Evolutionary conservation across 2,113 vertebrate species (phyloP).

Genomic region (Orthonyx spaldingii): DNA sequence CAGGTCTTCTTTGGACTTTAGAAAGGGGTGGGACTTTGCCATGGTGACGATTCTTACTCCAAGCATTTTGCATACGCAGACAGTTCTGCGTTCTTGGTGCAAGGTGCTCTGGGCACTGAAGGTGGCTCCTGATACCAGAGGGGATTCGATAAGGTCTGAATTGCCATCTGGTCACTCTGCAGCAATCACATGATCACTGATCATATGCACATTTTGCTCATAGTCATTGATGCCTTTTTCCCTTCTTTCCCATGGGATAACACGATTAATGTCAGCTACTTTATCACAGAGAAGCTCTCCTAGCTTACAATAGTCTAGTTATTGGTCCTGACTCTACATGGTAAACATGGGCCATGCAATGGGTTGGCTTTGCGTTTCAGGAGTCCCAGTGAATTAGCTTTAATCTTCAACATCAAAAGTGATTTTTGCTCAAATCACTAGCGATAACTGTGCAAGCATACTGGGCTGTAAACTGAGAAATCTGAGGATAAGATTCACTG

Average conservation of each 20-base stretch:
- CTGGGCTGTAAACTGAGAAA: neutral
- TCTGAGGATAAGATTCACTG: neutral
- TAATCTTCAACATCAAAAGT: neutral
- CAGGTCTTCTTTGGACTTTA: neutral
- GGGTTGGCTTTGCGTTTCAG: neutral
- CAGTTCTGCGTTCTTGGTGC: neutral
- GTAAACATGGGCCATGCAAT: rapidly evolving
- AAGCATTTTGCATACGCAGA: neutral
- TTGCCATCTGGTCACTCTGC: neutral
- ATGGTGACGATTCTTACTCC: neutral
- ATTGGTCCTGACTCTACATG: neutral
- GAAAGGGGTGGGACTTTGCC: neutral
- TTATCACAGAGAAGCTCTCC: neutral
- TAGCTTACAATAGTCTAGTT: neutral
- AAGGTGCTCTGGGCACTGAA: neutral
- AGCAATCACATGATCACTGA: neutral
- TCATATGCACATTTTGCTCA: neutral
- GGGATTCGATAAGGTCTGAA: neutral
- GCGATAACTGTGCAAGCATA: neutral
- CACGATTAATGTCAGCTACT: neutral
- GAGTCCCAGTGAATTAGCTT: neutral
- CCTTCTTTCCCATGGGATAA: neutral
- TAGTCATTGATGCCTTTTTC: neutral
- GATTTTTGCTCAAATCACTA: neutral
- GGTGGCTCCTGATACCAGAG: neutral